A percentile compares a stretch with the other conserved stretches of the same genome.
These are phyloP conservation scores for Elysia chlorotica DNA, from an alignment of 1,140 invertebrate species.

Conservation along the genomic window DNA sequence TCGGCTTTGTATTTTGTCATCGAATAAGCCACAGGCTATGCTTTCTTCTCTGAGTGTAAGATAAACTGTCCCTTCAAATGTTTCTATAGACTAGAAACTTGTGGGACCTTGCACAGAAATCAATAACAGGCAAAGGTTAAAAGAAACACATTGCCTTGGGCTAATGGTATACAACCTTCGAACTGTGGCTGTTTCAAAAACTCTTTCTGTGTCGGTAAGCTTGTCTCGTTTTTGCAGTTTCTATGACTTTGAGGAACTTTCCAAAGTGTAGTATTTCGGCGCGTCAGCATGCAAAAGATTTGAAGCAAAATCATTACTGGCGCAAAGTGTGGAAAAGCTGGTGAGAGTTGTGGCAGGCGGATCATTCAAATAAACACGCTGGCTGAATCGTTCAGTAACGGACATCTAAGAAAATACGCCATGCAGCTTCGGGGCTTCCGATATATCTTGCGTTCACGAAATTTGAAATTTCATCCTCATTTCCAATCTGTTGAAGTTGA, in stretches of 20 bases:
- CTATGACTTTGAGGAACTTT: not conserved
- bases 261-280: not conserved
- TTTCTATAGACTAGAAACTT: not conserved
- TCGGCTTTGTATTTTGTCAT: too few relatives aligned
- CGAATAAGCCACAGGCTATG: too few relatives aligned
- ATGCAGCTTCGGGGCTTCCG: conserved; percentile 43
- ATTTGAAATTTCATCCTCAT: conserved; percentile 20
- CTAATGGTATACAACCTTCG: not conserved
- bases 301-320: not conserved
- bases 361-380: not conserved
- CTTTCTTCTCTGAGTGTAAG: too few relatives aligned
- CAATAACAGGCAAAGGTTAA: not conserved
- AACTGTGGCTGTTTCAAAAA: not conserved
- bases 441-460: conserved; percentile 36
- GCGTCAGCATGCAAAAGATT: not conserved
- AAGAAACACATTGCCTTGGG: not conserved
- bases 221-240: not conserved
- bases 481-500: conserved; percentile 20
- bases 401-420: conserved; percentile 41
- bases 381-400: conserved; percentile 57
- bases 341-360: not conserved
- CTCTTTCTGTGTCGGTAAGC: not conserved
- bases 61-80: too few relatives aligned
- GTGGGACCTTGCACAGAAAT: not conserved
- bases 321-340: not conserved